Conservation (phyloP, 2,888 invertebrate species). For the Pheosia gnoma region DNA sequence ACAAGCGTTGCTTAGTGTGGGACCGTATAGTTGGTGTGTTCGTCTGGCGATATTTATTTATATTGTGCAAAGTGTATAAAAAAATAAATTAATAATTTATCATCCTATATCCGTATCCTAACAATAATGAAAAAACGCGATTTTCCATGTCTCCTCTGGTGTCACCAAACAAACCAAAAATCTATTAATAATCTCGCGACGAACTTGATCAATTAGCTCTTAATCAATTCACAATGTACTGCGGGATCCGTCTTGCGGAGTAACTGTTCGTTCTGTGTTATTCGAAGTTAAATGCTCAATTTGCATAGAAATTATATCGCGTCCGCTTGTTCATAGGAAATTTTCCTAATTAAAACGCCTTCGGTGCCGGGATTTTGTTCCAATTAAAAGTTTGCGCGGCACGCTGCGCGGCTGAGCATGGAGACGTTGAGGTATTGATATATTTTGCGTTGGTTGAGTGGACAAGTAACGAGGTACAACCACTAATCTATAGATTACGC, state of each 20-base stretch:
- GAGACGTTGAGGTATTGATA: conserved; percentile 57
- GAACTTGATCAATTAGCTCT: conserved; percentile 52
- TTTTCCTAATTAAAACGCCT: conserved; percentile 83
- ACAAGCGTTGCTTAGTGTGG: too few species aligned
- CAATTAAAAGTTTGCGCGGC: conserved; percentile 79
- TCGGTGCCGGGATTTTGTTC: conserved; percentile 76
- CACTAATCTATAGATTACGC: too few species aligned
- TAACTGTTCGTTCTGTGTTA: conserved; percentile 54
- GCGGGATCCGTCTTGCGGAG: conserved; percentile 46
- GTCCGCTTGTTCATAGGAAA: conserved; percentile 80
- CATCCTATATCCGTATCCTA: too few species aligned
- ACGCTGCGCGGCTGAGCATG: conserved; percentile 41
- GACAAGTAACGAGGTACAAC: neutral
- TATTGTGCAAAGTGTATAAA: too few species aligned
- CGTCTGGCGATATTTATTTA: too few species aligned
- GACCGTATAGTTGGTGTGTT: too few species aligned
- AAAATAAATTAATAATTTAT: too few species aligned
- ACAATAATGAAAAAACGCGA: too few species aligned
- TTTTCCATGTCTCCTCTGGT: conserved; percentile 6
- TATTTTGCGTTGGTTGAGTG: conserved; percentile 35
- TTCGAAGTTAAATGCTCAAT: conserved; percentile 80
- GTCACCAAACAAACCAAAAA: conserved; percentile 23
- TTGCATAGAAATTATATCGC: conserved; percentile 83
- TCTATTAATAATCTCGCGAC: conserved; percentile 27
- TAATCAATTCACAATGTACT: conserved; percentile 59